Evolutionary conservation across 2,888 invertebrate species (phyloP).

Genomic region (Orchestes rusci): DNA sequence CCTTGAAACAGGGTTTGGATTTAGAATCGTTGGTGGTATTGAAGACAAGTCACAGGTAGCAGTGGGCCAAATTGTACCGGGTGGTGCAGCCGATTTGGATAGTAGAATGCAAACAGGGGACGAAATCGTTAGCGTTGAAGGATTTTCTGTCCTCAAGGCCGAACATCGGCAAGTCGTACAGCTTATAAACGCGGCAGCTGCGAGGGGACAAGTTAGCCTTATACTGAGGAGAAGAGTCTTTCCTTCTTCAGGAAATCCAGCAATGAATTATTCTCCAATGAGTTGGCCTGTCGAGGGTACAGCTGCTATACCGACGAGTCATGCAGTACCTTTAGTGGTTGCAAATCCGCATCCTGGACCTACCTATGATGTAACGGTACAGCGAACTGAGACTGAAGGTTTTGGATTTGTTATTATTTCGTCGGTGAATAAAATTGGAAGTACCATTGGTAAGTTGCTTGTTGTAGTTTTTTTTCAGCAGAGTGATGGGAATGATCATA

Average conservation of each 20-base stretch:
- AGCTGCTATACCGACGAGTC: slow-evolving; percentile 19
- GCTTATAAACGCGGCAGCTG: slow-evolving; percentile 82
- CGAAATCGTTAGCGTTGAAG: slow-evolving; percentile 91
- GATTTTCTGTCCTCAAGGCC: slow-evolving; percentile 57
- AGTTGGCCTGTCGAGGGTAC: slow-evolving; percentile 30
- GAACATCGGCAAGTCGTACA: slow-evolving; percentile 92
- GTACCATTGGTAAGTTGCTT: slow-evolving; percentile 67
- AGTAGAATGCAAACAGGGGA: slow-evolving; percentile 87
- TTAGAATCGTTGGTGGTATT: slow-evolving; percentile 95
- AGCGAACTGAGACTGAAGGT: slow-evolving; percentile 87
- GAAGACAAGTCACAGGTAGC: slow-evolving; percentile 95
- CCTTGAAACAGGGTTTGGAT: slow-evolving; percentile 95
- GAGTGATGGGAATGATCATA: too few relatives aligned
- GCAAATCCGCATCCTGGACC: slow-evolving; percentile 43
- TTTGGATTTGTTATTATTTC: slow-evolving; percentile 99
- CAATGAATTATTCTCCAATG: slow-evolving; percentile 29
- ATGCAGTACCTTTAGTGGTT: slow-evolving; percentile 24
- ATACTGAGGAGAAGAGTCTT: slow-evolving; percentile 53
- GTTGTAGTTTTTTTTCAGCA: not conserved
- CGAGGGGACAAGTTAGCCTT: slow-evolving; percentile 73
- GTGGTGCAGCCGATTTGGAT: slow-evolving; percentile 89
- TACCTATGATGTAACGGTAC: slow-evolving; percentile 90
- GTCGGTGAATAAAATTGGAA: slow-evolving; percentile 81
- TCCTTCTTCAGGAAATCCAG: slow-evolving; percentile 32
- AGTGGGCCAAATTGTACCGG: slow-evolving; percentile 93